Evolutionary conservation across 2,113 vertebrate genomes (phyloP).

Genomic region (Halichoerus grypus): DNA sequence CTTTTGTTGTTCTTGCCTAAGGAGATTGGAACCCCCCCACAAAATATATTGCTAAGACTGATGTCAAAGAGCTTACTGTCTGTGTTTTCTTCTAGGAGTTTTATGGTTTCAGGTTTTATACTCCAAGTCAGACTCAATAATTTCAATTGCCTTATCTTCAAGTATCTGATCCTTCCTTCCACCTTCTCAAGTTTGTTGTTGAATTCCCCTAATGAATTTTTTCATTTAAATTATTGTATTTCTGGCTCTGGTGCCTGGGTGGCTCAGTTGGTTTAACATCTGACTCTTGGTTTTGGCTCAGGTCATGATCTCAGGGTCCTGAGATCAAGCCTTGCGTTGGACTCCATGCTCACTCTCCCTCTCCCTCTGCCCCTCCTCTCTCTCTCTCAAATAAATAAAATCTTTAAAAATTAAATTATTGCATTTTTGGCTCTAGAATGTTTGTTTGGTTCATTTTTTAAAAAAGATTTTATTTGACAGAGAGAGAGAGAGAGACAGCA

Average conservation of each 20-base stretch:
- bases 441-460: background rate
- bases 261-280: background rate
- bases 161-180: background rate
- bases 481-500: no score
- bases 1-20: background rate
- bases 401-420: background rate
- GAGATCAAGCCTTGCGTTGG: background rate
- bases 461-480: no score
- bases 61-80: background rate
- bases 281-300: background rate
- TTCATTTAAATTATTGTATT: background rate
- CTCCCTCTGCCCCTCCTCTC: background rate
- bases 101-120: background rate
- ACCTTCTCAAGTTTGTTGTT: background rate
- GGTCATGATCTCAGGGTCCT: background rate
- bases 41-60: background rate
- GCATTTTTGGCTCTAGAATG: background rate
- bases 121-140: background rate
- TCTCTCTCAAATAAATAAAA: background rate
- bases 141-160: background rate
- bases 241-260: background rate
- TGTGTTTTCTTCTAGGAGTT: background rate
- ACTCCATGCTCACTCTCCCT: background rate
- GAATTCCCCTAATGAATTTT: background rate
- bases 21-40: background rate